Evolutionary conservation across 2,888 invertebrate genomes (phyloP), one percentile per base, ranked within the genome.

Genomic region (Achlya flavicornis): DNA sequence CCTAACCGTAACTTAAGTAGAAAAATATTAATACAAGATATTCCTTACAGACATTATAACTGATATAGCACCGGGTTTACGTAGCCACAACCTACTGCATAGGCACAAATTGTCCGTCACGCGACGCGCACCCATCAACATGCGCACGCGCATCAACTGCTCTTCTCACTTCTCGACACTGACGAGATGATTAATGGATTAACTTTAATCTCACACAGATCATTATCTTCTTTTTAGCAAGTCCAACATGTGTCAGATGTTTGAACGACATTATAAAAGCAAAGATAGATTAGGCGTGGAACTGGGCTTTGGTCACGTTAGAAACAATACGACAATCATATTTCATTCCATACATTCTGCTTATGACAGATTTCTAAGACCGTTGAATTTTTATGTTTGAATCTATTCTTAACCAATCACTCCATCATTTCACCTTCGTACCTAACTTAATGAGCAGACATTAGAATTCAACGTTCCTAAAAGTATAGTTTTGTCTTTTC

Each of bases 131-230:
- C 16, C 53, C 19, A 53, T 19, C 19, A 53, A 53, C 19, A 53
- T 53, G 53, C 53, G 53, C 53, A 48, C 14, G 14, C 53, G 53
- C 53, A 53, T 53, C 53, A 19, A 53, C 53, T 53, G 53, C 53
- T 46, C 43, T 26, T n/a, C 66, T 65, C 67, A 72, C 69, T 71
- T 64, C 69, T 67, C 66, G 69, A 69, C 69, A 73, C 68, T 69
- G 73, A 69, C 66, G 67, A 67, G 67, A 76, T 79, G 80, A 81
- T 80, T 77, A 78, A 81, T 78, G 76, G 66, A 68, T 69, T 67
- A 65, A 60, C 70, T 68, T 72, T 66, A 71, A 70, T 73, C 68
- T 69, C 66, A 71, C 73, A 72, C 61, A 67, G 72, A 74, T 74
- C 66, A 70, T 74, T 70, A 70, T 76, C 74, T 67, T 73, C 71